Conservation (phyloP, 2,888 invertebrate genomes). For the Iselma pallidipennis region DNA sequence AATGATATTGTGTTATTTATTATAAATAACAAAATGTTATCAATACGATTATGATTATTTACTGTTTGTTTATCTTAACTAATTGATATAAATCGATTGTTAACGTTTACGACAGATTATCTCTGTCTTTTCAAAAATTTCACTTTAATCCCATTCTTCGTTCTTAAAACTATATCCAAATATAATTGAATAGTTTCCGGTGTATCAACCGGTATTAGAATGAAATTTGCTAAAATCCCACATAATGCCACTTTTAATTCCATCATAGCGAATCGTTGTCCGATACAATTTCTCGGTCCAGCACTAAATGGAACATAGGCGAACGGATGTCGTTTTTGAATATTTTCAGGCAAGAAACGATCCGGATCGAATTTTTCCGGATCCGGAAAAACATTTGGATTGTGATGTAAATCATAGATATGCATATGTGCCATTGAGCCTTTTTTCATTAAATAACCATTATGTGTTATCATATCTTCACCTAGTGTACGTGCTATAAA, state of each 20-base stretch:
- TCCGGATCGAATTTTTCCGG: constrained; percentile 71
- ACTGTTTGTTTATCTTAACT: too few species aligned
- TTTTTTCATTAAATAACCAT: constrained; percentile 56
- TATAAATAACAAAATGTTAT: too few species aligned
- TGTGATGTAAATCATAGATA: constrained; percentile 66
- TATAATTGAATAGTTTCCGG: constrained; percentile 54
- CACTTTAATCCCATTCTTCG: constrained; percentile 54
- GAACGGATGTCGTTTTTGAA: constrained; percentile 62
- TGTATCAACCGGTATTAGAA: constrained; percentile 57
- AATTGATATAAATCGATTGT: too few species aligned
- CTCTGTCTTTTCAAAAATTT: constrained; percentile 35
- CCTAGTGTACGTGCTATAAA: constrained; percentile 43
- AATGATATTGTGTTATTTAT: too few species aligned
- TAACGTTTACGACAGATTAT: too few species aligned
- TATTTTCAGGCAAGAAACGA: constrained; percentile 66
- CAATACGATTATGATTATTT: too few species aligned
- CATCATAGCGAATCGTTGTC: constrained; percentile 68
- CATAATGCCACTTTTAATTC: constrained; percentile 66
- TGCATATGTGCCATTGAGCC: constrained; percentile 60
- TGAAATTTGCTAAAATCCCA: constrained; percentile 60
- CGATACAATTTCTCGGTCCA: constrained; percentile 70
- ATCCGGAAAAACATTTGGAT: constrained; percentile 65
- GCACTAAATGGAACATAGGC: constrained; percentile 70
- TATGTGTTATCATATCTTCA: constrained; percentile 35
- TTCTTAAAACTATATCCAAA: constrained; percentile 58